Conservation (phyloP, 1,140 invertebrate genomes). For the Melanaphis sacchari region DNA sequence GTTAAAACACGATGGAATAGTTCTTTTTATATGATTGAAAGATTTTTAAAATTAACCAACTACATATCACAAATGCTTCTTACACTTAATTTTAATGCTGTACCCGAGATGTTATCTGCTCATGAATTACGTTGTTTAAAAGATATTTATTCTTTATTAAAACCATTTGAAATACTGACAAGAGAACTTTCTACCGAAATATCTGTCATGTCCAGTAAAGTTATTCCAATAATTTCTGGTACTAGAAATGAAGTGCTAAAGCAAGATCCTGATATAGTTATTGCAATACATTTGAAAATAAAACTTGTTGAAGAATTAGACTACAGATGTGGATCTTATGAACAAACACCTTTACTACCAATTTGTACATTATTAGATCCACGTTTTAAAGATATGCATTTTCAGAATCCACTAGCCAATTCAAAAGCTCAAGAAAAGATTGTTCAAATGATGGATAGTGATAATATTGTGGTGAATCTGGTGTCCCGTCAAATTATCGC, state of each 20-base stretch:
- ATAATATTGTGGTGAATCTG: not conserved
- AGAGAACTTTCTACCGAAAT: not conserved
- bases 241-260: constrained; percentile 61
- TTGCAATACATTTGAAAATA: constrained; percentile 58
- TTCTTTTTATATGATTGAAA: constrained; percentile 59
- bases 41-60: constrained; percentile 53
- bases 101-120: not conserved
- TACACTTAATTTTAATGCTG: not conserved
- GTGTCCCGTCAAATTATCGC: too few relatives aligned
- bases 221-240: constrained; percentile 63
- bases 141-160: not conserved
- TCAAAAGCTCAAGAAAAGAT: constrained; percentile 24
- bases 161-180: not conserved
- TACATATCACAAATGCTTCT: not conserved
- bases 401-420: not conserved
- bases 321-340: constrained; percentile 61
- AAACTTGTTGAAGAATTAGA: constrained; percentile 59
- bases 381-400: constrained; percentile 60
- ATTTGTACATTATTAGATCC: constrained; percentile 63
- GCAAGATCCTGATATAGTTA: not conserved
- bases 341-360: constrained; percentile 62
- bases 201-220: constrained; percentile 57
- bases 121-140: not conserved
- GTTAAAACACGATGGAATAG: constrained; percentile 61
- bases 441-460: not conserved